These are phyloP conservation scores for Conops quadrifasciatus DNA, from an alignment of 2,888 invertebrate genomes.

Conservation along the genomic window DNA sequence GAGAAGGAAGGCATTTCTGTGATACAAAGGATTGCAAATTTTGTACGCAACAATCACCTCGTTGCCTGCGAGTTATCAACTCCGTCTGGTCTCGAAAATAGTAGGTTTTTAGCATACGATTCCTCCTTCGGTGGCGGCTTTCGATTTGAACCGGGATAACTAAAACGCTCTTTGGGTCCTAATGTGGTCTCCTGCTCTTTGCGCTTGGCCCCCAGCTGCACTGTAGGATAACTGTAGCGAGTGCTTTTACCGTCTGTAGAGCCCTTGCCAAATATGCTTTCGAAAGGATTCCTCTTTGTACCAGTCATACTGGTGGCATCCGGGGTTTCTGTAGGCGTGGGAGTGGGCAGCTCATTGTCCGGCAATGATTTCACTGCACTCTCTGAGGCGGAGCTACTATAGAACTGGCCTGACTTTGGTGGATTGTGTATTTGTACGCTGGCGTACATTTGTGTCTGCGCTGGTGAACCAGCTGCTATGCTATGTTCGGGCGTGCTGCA, in stretches of 20 bases:
- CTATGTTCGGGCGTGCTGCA: slow-evolving; percentile 77
- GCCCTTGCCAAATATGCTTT: slow-evolving; percentile 45
- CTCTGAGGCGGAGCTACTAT: slow-evolving; percentile 42
- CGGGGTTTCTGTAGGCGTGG: slow-evolving; percentile 22
- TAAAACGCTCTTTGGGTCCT: slow-evolving; percentile 61
- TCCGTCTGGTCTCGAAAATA: neutral
- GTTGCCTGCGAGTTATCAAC: slow-evolving; percentile 1
- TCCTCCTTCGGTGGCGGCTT: slow-evolving; percentile 38
- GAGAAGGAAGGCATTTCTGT: neutral
- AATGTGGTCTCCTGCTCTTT: slow-evolving; percentile 56
- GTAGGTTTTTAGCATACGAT: slow-evolving; percentile 22
- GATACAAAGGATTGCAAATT: neutral
- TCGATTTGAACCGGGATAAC: slow-evolving; percentile 60
- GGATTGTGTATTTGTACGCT: slow-evolving; percentile 64
- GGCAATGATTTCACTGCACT: slow-evolving; percentile 38
- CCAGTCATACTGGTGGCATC: neutral
- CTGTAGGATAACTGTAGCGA: slow-evolving; percentile 63
- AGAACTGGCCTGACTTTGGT: slow-evolving; percentile 56
- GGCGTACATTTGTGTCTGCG: slow-evolving; percentile 59
- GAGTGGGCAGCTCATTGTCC: slow-evolving; percentile 29
- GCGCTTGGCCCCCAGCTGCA: slow-evolving; percentile 61
- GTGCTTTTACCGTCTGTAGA: slow-evolving; percentile 44
- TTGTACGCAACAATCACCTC: neutral
- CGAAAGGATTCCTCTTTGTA: slow-evolving; percentile 42
- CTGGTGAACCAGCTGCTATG: slow-evolving; percentile 45